Percentiles rank a stretch among this genome's conserved stretches.
These are phyloP conservation scores for Hafferia zeledoni DNA, from an alignment of 2,797 vertebrate genomes.

Conservation along the genomic window DNA sequence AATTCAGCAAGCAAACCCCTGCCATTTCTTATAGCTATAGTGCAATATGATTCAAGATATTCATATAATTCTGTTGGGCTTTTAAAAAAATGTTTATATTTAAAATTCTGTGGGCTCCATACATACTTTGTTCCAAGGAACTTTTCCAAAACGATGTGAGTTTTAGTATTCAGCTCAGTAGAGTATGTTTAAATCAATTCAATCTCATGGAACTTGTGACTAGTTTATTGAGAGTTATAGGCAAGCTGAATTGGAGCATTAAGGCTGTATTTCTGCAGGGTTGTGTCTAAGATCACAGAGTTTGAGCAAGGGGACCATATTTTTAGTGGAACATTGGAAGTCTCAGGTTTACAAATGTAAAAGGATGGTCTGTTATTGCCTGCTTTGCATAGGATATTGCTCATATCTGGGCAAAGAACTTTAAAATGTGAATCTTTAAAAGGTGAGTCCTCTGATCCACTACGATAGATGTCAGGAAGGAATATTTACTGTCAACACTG, in stretches of 20 bases:
- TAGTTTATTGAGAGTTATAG: not conserved
- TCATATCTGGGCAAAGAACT: not conserved
- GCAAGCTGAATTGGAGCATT: not conserved
- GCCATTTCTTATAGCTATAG: not conserved
- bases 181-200: not conserved
- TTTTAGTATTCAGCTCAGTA: not conserved
- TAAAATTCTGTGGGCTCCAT: not conserved
- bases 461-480: not conserved
- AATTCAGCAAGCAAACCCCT: not conserved
- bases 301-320: fast-evolving
- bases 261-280: not conserved
- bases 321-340: not conserved
- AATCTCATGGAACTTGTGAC: not conserved
- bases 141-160: not conserved
- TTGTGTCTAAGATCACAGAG: not conserved
- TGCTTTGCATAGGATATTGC: not conserved
- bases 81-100: not conserved
- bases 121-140: not conserved
- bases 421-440: not conserved
- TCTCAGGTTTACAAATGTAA: not conserved
- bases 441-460: not conserved
- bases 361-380: not conserved
- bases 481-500: not conserved
- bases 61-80: not conserved
- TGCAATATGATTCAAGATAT: not conserved